phyloP scores from a whole-genome alignment of 2,888 invertebrate species.

The Sarcophaga subvicina region DNA sequence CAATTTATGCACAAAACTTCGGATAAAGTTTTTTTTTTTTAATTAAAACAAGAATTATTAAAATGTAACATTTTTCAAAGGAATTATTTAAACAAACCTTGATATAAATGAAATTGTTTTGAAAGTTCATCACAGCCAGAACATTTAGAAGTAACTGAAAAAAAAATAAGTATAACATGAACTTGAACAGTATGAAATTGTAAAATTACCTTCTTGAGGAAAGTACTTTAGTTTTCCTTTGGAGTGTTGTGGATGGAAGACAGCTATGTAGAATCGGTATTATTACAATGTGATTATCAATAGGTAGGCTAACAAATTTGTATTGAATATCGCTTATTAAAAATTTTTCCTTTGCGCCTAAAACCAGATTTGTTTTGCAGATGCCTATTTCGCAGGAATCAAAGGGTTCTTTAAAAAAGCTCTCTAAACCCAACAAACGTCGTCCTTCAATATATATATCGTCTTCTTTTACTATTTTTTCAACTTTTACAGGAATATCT shows the following conservation, averaged over 20 bases:
- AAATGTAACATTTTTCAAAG: no score
- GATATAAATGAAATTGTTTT: conserved; percentile 29
- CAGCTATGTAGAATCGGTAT: conserved; percentile 55
- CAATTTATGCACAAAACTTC: not conserved
- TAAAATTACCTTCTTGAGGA: conserved; percentile 46
- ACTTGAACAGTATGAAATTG: conserved; percentile 7
- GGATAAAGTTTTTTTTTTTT: no score
- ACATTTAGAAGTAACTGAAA: conserved; percentile 36
- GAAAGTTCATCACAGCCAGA: conserved; percentile 29
- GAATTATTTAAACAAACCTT: conserved; percentile 38
- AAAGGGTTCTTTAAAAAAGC: conserved; percentile 26
- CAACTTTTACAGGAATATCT: not conserved
- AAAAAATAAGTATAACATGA: conserved; percentile 6
- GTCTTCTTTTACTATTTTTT: not conserved
- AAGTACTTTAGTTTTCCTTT: conserved; percentile 53
- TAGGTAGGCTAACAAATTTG: conserved; percentile 41
- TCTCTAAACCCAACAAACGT: not conserved
- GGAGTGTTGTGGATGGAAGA: conserved; percentile 30
- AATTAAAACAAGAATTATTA: no score
- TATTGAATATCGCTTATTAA: conserved; percentile 39
- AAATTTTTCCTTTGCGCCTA: conserved; percentile 39
- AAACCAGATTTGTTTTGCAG: conserved; percentile 40
- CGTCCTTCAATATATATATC: not conserved
- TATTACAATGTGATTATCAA: conserved; percentile 35
- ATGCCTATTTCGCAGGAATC: conserved; percentile 47